Percentiles rank a stretch among this genome's conserved stretches.
Evolutionary conservation across 2,888 invertebrate genomes (phyloP).

Genomic region (Lasioglossum malachurum): DNA sequence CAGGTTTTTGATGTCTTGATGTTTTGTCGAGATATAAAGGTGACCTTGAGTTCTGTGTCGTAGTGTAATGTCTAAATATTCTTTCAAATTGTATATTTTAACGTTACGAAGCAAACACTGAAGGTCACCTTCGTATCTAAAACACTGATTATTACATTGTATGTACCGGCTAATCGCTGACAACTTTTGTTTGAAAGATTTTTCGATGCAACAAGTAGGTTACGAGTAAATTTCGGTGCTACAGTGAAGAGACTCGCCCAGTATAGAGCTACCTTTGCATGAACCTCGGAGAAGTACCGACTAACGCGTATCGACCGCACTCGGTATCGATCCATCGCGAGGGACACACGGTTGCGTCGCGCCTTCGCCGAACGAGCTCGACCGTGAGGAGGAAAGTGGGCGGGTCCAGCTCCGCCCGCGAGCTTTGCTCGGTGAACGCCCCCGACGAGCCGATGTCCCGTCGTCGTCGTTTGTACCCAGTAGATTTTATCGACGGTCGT

Average conservation of each 20-base stretch:
- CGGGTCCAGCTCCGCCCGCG: background rate
- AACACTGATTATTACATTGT: background rate
- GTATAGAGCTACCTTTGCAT: slow-evolving; percentile 39
- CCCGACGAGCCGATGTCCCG: background rate
- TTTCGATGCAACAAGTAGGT: background rate
- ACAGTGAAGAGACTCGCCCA: background rate
- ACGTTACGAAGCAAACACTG: background rate
- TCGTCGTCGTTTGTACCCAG: background rate
- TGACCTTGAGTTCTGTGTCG: background rate
- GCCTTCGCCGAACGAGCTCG: background rate
- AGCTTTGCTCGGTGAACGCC: background rate
- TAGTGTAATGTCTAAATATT: background rate
- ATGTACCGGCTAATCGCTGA: background rate
- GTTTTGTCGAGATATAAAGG: background rate
- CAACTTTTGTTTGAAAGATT: background rate
- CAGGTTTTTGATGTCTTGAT: background rate
- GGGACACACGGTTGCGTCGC: background rate
- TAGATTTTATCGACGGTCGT: background rate
- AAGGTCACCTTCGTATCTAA: background rate
- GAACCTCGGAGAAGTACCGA: slow-evolving; percentile 18
- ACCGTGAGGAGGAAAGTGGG: background rate
- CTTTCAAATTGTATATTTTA: background rate
- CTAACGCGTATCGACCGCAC: background rate
- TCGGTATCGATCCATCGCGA: slow-evolving; percentile 11
- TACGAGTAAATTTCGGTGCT: background rate